These are phyloP conservation scores for Sinosuthora webbiana DNA, from an alignment of 2,113 vertebrate genomes.

Conservation along the genomic window DNA sequence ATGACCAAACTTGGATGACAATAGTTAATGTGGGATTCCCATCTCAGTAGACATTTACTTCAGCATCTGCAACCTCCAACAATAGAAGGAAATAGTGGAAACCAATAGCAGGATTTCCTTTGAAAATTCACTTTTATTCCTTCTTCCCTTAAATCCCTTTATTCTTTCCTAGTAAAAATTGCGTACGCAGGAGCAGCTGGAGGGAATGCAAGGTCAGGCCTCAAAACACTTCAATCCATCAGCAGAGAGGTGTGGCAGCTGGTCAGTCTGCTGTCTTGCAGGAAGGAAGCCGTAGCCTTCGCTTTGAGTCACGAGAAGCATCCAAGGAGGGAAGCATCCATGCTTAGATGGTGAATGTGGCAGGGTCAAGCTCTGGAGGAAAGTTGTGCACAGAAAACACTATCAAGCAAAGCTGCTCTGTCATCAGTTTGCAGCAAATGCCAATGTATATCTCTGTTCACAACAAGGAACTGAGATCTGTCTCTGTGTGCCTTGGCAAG, in stretches of 20 bases:
- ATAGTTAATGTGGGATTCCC: slow-evolving; percentile 22
- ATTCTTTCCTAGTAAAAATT: slow-evolving; percentile 56
- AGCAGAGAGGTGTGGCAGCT: neutral
- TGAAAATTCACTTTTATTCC: slow-evolving; percentile 53
- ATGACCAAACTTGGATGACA: neutral
- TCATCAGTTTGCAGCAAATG: neutral
- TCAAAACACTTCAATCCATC: slow-evolving; percentile 36
- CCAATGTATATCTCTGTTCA: neutral
- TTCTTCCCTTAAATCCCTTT: slow-evolving; percentile 49
- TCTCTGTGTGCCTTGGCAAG: neutral
- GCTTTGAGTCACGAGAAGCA: neutral
- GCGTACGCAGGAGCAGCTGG: neutral
- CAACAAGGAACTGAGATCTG: neutral
- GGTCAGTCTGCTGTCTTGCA: neutral
- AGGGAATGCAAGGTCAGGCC: neutral
- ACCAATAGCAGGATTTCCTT: slow-evolving; percentile 59
- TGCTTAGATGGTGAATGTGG: neutral
- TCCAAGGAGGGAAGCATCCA: neutral
- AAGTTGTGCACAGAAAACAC: neutral
- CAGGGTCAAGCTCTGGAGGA: neutral
- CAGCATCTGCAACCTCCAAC: slow-evolving; percentile 20
- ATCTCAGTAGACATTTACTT: neutral
- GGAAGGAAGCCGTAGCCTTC: neutral
- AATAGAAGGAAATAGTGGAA: slow-evolving; percentile 55
- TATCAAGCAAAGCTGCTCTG: neutral